phyloP scores from a whole-genome alignment of 2,888 invertebrate species.

The Caenorhabditis sulstoni region DNA sequence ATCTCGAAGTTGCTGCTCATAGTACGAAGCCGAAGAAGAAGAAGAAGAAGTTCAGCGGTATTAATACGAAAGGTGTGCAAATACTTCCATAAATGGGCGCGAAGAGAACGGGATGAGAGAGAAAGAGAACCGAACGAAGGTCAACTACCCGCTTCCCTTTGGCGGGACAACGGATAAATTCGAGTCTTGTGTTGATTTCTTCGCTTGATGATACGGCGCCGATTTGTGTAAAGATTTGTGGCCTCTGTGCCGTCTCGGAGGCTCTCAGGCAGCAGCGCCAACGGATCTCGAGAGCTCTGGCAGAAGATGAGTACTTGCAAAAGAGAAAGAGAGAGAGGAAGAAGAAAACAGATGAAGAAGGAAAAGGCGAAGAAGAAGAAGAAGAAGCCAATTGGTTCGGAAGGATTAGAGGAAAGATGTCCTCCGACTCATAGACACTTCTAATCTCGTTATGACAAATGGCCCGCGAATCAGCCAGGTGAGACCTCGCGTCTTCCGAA shows the following conservation, averaged over 20 bases:
- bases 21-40: background rate
- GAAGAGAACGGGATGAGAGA: background rate
- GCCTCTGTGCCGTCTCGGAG: conserved; percentile 12
- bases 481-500: background rate
- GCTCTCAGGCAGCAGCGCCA: conserved; percentile 12
- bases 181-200: conserved; percentile 24
- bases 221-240: conserved; percentile 55
- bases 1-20: conserved; percentile 39
- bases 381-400: conserved; percentile 52
- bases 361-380: conserved; percentile 23
- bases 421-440: conserved; percentile 27
- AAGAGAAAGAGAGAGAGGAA: background rate
- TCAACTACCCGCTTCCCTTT: conserved; percentile 4
- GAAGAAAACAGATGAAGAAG: conserved; percentile 25
- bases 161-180: conserved; percentile 27
- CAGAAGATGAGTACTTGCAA: conserved; percentile 41
- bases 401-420: conserved; percentile 41
- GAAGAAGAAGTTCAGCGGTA: background rate
- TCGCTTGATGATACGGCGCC: conserved; percentile 47
- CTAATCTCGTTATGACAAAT: conserved; percentile 52
- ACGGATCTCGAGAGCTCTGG: conserved; percentile 39
- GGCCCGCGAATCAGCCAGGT: conserved; percentile 27
- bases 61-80: conserved; percentile 48
- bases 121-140: background rate
- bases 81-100: conserved; percentile 44